A percentile compares a stretch with the other conserved stretches of the same genome.
phyloP scores from a whole-genome alignment of 1,140 invertebrate species.

The Pseudachorutes palmiensis region DNA sequence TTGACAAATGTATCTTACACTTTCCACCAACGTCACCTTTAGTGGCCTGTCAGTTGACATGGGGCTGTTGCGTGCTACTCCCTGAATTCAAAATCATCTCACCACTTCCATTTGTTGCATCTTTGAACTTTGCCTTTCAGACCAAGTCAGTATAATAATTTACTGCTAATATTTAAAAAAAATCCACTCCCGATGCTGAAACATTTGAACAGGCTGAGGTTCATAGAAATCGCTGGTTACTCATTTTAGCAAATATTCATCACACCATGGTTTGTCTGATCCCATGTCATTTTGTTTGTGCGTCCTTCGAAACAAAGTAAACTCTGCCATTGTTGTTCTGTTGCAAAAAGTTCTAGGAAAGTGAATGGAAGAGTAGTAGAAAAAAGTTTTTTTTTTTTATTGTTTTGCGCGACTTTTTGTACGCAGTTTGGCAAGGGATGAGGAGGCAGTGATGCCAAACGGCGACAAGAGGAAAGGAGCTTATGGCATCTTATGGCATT shows the following conservation, averaged over 20 bases:
- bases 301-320: not conserved
- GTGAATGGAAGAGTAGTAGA: not conserved
- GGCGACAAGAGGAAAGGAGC: not conserved
- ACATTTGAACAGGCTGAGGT: too few species aligned
- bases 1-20: not conserved
- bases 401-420: not conserved
- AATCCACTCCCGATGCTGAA: too few species aligned
- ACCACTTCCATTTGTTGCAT: too few species aligned
- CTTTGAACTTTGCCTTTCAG: not conserved
- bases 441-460: not conserved
- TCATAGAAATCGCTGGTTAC: too few species aligned
- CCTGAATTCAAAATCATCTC: not conserved
- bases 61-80: not conserved
- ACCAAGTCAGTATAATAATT: too few species aligned
- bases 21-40: not conserved
- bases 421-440: not conserved
- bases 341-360: conserved; percentile 3
- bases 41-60: not conserved
- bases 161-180: too few species aligned
- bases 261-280: too few species aligned
- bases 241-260: too few species aligned
- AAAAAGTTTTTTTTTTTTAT: conserved; percentile 1
- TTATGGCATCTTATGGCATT: not conserved
- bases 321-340: too few species aligned
- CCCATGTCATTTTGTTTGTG: too few species aligned